These are phyloP conservation scores for Ormyrus rosae DNA, from an alignment of 2,888 invertebrate species.

Conservation along the genomic window DNA sequence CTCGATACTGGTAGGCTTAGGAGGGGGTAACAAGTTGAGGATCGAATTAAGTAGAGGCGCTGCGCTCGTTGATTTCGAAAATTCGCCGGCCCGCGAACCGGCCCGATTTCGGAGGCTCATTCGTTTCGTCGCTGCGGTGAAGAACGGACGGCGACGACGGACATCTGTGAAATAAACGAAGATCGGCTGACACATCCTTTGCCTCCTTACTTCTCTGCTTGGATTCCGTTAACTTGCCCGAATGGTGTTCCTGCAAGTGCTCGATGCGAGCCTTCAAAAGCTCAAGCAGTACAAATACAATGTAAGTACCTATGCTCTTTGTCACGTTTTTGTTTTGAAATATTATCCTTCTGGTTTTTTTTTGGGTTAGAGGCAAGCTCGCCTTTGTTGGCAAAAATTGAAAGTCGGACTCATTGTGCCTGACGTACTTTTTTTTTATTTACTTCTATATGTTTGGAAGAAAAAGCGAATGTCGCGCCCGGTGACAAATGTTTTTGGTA, in stretches of 20 bases:
- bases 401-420: neutral
- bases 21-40: neutral
- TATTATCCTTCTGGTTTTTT: neutral
- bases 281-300: slow-evolving; percentile 28
- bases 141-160: neutral
- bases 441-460: too few species aligned
- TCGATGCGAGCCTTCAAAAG: slow-evolving; percentile 46
- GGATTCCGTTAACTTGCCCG: neutral
- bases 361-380: too few species aligned
- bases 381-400: slow-evolving; percentile 26
- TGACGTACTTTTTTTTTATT: too few species aligned
- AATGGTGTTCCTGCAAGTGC: slow-evolving; percentile 52
- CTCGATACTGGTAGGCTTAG: too few species aligned
- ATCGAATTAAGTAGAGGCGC: neutral
- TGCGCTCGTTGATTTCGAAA: neutral
- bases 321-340: neutral
- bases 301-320: slow-evolving; percentile 31
- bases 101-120: neutral
- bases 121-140: slow-evolving; percentile 3
- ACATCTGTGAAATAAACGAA: too few species aligned
- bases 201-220: too few species aligned
- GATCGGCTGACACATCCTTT: too few species aligned
- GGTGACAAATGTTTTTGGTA: neutral
- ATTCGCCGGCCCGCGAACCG: neutral
- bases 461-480: neutral